Evolutionary conservation across 2,113 vertebrate species (phyloP).

Genomic region (Octodon degus): DNA sequence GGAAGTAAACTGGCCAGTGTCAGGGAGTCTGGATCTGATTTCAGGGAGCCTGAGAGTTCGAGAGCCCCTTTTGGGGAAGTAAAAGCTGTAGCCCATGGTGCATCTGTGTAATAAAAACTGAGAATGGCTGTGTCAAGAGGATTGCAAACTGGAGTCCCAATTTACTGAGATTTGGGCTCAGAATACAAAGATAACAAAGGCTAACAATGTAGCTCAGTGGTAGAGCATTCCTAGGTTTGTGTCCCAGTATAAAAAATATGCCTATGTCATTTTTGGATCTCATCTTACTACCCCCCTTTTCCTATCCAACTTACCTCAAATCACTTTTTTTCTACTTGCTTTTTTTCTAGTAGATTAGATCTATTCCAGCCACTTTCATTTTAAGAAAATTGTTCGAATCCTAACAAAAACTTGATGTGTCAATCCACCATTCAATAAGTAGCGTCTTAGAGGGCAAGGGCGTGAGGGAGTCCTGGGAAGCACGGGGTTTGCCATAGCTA

Average conservation of each 20-base stretch:
- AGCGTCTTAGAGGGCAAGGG: neutral
- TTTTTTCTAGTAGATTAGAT: neutral
- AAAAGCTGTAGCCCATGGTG: neutral
- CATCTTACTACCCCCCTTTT: neutral
- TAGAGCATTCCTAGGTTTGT: neutral
- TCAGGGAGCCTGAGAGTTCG: neutral
- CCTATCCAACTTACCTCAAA: neutral
- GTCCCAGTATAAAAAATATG: neutral
- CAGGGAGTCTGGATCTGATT: neutral
- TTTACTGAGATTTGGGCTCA: neutral
- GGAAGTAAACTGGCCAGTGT: neutral
- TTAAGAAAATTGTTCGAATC: slow-evolving; percentile 33
- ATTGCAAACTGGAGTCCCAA: neutral
- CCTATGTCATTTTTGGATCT: neutral
- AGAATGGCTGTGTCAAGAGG: neutral
- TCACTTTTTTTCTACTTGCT: neutral
- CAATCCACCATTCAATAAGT: neutral
- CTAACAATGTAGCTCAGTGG: neutral
- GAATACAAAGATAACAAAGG: neutral
- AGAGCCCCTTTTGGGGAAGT: neutral
- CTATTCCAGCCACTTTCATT: neutral
- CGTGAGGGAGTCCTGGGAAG: neutral
- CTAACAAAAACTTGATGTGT: neutral
- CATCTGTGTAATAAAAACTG: neutral
- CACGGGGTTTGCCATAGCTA: neutral